Evolutionary conservation across 2,888 invertebrate genomes (phyloP).

Genomic region (Poecilobothrus nobilitatus): DNA sequence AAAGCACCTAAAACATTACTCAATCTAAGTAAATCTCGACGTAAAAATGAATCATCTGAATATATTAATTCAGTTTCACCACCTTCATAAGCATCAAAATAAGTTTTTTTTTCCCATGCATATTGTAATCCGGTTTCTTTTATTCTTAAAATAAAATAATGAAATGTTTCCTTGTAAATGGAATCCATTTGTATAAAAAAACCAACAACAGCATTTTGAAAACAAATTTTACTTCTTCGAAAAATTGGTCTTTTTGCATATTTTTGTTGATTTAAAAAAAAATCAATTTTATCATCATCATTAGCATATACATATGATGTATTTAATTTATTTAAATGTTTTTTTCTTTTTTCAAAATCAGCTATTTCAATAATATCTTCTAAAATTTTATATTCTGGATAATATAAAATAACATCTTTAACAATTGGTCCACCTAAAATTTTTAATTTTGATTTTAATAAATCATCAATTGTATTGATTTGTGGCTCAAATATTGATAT

Average conservation of each 20-base stretch:
- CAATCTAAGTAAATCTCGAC: not conserved
- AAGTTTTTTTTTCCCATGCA: not conserved
- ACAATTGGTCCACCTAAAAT: slow-evolving; percentile 26
- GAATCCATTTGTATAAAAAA: slow-evolving; percentile 29
- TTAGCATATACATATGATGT: slow-evolving; percentile 23
- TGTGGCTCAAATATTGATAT: slow-evolving; percentile 25
- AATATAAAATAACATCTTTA: slow-evolving; percentile 24
- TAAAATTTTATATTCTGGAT: slow-evolving; percentile 24
- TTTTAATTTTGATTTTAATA: slow-evolving; percentile 23
- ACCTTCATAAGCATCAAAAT: not conserved
- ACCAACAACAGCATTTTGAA: slow-evolving; percentile 27
- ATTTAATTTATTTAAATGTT: slow-evolving; percentile 15
- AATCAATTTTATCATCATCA: slow-evolving; percentile 27
- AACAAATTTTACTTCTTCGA: slow-evolving; percentile 25
- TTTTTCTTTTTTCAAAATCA: slow-evolving; percentile 16
- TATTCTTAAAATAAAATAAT: slow-evolving; percentile 27
- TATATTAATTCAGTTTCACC: not conserved
- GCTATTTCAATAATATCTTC: slow-evolving; percentile 23
- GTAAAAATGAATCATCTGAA: not conserved
- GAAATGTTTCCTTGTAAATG: slow-evolving; percentile 27
- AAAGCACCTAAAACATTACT: not conserved
- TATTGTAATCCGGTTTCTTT: slow-evolving; percentile 23
- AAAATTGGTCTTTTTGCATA: slow-evolving; percentile 26
- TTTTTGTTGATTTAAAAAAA: slow-evolving; percentile 27
- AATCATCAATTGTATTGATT: slow-evolving; percentile 23